Evolutionary conservation across 2,888 invertebrate species (phyloP).

Genomic region (Temnothorax rugatulus): DNA sequence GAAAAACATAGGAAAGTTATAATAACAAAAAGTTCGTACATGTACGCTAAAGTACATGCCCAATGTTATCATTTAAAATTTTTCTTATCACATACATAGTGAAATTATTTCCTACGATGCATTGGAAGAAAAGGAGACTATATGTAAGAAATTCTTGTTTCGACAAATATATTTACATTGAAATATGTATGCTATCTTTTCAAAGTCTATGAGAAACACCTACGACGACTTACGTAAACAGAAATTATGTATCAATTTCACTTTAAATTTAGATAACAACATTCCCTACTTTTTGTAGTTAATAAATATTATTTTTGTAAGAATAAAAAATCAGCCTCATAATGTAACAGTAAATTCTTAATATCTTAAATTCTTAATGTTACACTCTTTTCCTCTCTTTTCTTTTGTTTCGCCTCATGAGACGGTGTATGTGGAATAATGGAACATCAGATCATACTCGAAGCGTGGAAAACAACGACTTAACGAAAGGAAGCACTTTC

Average conservation of each 20-base stretch:
- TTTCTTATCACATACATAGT: background rate
- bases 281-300: background rate
- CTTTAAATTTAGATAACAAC: background rate
- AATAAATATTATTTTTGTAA: background rate
- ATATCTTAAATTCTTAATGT: background rate
- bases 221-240: background rate
- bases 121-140: background rate
- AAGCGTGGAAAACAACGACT: constrained; percentile 78
- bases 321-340: background rate
- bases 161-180: background rate
- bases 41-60: background rate
- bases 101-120: background rate
- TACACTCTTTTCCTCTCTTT: constrained; percentile 29
- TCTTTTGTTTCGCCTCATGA: constrained; percentile 54
- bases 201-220: background rate
- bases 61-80: background rate
- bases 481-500: constrained; percentile 81
- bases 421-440: constrained; percentile 51
- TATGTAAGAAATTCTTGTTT: background rate
- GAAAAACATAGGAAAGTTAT: background rate
- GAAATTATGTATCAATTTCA: background rate
- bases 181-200: background rate
- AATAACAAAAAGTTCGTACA: background rate
- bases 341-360: background rate
- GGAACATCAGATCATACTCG: constrained; percentile 74